These are phyloP conservation scores for Zapus hudsonius DNA, from an alignment of 2,113 vertebrate genomes.

Conservation along the genomic window DNA sequence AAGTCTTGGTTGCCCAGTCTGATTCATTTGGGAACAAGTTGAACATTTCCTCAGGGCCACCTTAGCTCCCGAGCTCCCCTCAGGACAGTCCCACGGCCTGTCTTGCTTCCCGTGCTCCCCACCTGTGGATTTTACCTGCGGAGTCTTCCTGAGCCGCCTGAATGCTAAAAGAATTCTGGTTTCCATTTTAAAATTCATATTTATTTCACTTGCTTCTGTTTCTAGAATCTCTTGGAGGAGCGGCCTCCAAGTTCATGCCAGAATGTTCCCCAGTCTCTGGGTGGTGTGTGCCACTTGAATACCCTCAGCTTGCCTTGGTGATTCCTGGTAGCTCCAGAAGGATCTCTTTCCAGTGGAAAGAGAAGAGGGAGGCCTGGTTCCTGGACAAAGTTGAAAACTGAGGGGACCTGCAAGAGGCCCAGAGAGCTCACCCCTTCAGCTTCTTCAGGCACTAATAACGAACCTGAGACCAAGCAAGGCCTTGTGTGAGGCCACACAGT, in stretches of 20 bases:
- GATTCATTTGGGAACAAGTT: not conserved
- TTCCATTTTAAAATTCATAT: not conserved
- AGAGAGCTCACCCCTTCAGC: not conserved
- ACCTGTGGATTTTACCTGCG: not conserved
- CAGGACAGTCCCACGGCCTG: not conserved
- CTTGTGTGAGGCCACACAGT: not conserved
- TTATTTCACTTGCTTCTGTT: not conserved
- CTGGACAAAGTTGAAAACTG: not conserved
- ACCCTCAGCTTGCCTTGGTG: accelerated
- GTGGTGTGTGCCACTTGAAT: accelerated
- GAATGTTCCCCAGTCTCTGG: not conserved
- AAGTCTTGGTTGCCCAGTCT: not conserved
- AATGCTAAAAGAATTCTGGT: not conserved
- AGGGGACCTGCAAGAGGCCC: not conserved
- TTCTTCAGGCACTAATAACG: not conserved
- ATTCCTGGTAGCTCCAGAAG: not conserved
- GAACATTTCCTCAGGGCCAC: not conserved
- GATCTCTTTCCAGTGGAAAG: not conserved
- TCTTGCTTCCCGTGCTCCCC: not conserved
- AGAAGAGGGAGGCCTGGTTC: not conserved
- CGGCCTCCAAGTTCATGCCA: not conserved
- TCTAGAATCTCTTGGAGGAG: not conserved
- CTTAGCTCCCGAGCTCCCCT: not conserved
- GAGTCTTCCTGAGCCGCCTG: too few relatives aligned
- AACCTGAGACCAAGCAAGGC: not conserved